phyloP scores from a whole-genome alignment of 2,888 invertebrate genomes.

The Girardia tigrina region DNA sequence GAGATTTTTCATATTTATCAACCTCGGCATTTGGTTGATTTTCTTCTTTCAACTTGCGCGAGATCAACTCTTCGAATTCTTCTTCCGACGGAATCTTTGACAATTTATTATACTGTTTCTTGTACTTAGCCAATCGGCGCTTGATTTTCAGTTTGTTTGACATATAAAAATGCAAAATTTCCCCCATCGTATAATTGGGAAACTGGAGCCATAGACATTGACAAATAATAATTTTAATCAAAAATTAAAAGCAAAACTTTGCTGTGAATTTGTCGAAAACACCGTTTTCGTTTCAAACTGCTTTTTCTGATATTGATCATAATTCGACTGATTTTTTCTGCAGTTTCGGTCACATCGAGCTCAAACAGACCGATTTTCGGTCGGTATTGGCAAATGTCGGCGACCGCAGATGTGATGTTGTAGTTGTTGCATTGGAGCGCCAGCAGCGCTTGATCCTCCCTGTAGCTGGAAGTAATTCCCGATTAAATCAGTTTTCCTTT shows the following conservation, averaged over 20 bases:
- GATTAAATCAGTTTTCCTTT: too few species aligned
- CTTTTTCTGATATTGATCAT: constrained; percentile 6
- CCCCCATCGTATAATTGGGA: constrained; percentile 13
- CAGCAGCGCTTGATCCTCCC: background rate
- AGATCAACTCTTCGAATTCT: background rate
- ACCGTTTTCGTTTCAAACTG: background rate
- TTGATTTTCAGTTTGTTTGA: constrained; percentile 9
- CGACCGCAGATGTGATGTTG: background rate
- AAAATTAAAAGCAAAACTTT: background rate
- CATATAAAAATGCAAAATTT: background rate
- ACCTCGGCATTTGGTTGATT: too few species aligned
- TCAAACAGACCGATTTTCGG: background rate
- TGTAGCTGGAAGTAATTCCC: too few species aligned
- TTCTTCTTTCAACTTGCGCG: too few species aligned
- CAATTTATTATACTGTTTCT: background rate
- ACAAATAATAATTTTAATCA: background rate
- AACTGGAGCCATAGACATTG: background rate
- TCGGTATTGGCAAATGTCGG: background rate
- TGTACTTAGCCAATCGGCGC: background rate
- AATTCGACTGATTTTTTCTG: background rate
- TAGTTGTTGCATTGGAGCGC: constrained; percentile 5
- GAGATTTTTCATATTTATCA: background rate
- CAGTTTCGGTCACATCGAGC: background rate
- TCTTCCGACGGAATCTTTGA: constrained; percentile 4
- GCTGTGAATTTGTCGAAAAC: constrained; percentile 8